Evolutionary conservation across 2,797 vertebrate species (phyloP).

Genomic region (Urophycis tenuis): DNA sequence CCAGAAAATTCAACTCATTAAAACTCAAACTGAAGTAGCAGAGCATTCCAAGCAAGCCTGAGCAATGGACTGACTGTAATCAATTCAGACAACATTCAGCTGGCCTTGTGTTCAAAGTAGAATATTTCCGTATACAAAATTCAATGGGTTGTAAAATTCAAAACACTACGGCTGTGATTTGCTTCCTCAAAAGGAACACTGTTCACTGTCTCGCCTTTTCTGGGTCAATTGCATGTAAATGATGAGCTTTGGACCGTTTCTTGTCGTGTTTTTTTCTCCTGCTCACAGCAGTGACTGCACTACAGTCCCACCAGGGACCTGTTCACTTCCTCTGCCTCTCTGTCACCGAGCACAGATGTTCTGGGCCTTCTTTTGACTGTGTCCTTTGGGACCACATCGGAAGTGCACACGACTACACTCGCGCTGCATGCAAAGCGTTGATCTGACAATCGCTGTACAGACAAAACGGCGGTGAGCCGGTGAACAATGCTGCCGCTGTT

Average conservation of each 20-base stretch:
- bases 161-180: too few species aligned
- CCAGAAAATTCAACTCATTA: too few species aligned
- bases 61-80: too few species aligned
- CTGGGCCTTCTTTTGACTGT: neutral
- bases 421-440: neutral
- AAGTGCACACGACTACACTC: neutral
- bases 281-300: neutral
- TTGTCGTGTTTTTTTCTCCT: neutral
- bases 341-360: neutral
- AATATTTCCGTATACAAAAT: too few species aligned
- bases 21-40: too few species aligned
- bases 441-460: neutral
- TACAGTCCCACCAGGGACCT: neutral
- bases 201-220: neutral
- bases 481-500: neutral
- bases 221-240: neutral
- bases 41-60: too few species aligned
- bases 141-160: too few species aligned
- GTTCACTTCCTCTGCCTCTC: neutral
- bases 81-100: too few species aligned
- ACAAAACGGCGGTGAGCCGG: neutral
- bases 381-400: neutral
- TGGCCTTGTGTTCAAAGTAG: too few species aligned
- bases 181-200: too few species aligned
- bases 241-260: too few species aligned